phyloP scores from a whole-genome alignment of 2,797 vertebrate species.

The Halcyon leucocephala region DNA sequence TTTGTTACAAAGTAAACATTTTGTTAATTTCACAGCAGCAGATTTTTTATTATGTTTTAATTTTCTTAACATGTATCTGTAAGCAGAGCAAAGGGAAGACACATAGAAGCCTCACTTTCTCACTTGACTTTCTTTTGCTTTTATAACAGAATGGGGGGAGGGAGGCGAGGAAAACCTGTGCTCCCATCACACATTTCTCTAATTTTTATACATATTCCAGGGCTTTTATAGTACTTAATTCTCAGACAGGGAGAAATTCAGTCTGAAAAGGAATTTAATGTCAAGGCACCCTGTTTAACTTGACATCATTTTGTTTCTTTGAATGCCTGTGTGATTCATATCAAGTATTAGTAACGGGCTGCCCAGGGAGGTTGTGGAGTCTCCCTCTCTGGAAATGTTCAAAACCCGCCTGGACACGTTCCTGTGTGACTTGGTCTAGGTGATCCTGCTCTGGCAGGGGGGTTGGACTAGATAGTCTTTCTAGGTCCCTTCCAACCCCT shows the following conservation, averaged over 20 bases:
- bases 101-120: not conserved
- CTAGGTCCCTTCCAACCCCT: too few relatives aligned
- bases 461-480: too few relatives aligned
- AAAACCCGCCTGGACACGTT: too few relatives aligned
- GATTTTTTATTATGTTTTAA: not conserved
- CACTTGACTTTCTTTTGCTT: not conserved
- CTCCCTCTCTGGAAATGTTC: too few relatives aligned
- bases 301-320: not conserved
- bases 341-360: not conserved
- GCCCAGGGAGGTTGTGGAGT: too few relatives aligned
- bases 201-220: not conserved
- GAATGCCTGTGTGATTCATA: not conserved
- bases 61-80: not conserved
- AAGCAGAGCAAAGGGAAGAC: not conserved
- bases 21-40: not conserved
- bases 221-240: not conserved
- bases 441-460: too few relatives aligned
- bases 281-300: not conserved
- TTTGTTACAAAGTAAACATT: not conserved
- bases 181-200: not conserved
- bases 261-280: not conserved
- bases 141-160: not conserved
- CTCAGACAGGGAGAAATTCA: not conserved
- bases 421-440: too few relatives aligned
- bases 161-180: not conserved